Conservation (phyloP, 2,888 invertebrate genomes). For the Acanthopleura granulata region DNA sequence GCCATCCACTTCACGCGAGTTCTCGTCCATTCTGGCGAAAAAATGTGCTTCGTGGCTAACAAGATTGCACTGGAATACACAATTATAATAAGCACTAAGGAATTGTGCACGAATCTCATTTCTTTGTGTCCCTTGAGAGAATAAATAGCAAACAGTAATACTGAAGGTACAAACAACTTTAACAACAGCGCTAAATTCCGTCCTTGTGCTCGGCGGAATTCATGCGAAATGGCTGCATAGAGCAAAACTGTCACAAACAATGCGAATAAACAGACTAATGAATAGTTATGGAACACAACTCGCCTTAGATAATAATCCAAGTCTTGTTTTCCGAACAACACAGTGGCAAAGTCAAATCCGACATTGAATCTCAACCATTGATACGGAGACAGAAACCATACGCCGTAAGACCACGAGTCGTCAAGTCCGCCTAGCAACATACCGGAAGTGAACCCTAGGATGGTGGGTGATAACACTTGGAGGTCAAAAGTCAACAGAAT, state of each 20-base stretch:
- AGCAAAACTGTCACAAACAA: constrained; percentile 11
- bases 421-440: constrained; percentile 41
- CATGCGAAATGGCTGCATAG: constrained; percentile 20
- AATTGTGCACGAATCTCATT: constrained; percentile 51
- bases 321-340: constrained; percentile 38
- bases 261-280: constrained; percentile 20
- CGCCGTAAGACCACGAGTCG: constrained; percentile 47
- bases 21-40: background rate
- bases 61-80: constrained; percentile 25
- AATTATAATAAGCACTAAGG: constrained; percentile 44
- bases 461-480: background rate
- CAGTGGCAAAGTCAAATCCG: constrained; percentile 32
- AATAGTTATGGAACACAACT: constrained; percentile 28
- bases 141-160: constrained; percentile 39
- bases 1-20: background rate
- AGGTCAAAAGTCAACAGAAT: background rate
- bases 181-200: background rate
- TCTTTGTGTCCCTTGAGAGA: constrained; percentile 54
- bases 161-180: constrained; percentile 23
- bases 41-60: background rate
- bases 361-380: constrained; percentile 61
- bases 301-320: constrained; percentile 27
- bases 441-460: constrained; percentile 38
- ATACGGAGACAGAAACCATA: constrained; percentile 47
- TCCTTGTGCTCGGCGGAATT: constrained; percentile 1